These are phyloP conservation scores for Aleadryas rufinucha DNA, from an alignment of 2,113 vertebrate species.

Conservation along the genomic window DNA sequence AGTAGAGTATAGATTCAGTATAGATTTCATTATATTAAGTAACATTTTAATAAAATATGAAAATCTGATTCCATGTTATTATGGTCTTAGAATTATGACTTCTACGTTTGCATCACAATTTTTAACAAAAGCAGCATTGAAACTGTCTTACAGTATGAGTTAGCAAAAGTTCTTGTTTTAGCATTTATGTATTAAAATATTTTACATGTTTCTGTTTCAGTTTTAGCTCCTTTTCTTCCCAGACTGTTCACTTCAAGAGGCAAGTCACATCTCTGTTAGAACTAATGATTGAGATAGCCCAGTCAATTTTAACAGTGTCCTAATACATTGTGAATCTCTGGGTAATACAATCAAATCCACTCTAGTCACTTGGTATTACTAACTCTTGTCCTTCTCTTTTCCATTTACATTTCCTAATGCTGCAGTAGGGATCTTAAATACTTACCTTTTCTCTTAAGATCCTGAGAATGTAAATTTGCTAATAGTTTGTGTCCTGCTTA, in stretches of 20 bases:
- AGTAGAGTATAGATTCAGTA: too few species aligned
- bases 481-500: conserved; percentile 18
- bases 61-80: conserved; percentile 42
- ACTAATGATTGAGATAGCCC: conserved; percentile 51
- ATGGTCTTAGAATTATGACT: conserved; percentile 2
- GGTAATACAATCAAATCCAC: conserved; percentile 11
- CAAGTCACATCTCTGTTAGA: conserved; percentile 78
- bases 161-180: background rate
- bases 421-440: conserved; percentile 3
- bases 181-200: conserved; percentile 44
- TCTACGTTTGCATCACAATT: background rate
- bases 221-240: conserved; percentile 87
- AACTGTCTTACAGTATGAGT: background rate
- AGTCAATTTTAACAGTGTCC: conserved; percentile 40
- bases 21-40: conserved; percentile 35
- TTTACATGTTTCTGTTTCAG: conserved; percentile 73
- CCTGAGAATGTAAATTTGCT: conserved; percentile 42
- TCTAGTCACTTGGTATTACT: conserved; percentile 41
- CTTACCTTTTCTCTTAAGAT: conserved; percentile 22
- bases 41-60: conserved; percentile 36
- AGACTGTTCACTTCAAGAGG: conserved; percentile 91
- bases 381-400: conserved; percentile 33
- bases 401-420: conserved; percentile 16
- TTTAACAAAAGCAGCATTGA: conserved; percentile 19
- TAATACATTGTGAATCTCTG: conserved; percentile 45